Base-by-base conservation (phyloP, 2,888 invertebrate genomes). In the Dynastes hyllus region DNA sequence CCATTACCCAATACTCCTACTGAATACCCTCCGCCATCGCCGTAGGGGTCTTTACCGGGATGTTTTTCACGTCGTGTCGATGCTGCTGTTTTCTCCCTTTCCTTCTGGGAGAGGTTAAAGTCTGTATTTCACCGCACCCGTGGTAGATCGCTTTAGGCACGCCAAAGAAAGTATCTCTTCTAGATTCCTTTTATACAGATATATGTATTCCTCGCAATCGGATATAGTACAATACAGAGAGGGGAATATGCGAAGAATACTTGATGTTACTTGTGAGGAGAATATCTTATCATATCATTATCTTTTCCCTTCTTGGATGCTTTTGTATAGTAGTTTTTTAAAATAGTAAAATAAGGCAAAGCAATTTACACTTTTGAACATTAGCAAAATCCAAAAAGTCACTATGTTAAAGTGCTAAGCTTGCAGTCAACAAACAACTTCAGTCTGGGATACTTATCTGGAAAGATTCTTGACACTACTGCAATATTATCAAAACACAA, bases 181-280 rank as follows among this genome's bases (percentile, higher is more conserved):
- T 58, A 22, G 55, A 58, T 58, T 58, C 55, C 55, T 6, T 58
- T 58, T 58, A 58, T 22, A 8, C 2, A 16, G 16, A 45, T 37
- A 6, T 37, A n/a, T 53, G 53, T 53, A 53, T 53, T 58, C 55
- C 55, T 22, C 55, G 55, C 22, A 58, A 58, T 58, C 55, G 16
- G 55, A 58, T 58, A 58, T 27, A 58, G 55, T 22, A 58, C 22
- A 22, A 22, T 58, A 58, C 8, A 9, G 55, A 58, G 8, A n/a
- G 55, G 22, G 2, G 8, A 58, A 58, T 22, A 22, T 22, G 55
- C 16, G 16, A 9, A 58, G 55, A 16, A 58, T 58, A 22, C 16
- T 16, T 58, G 8, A 58, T 58, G 55, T 58, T 16, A 6, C 55
- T 6, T 58, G 55, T 58, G 55, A 58, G 22, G 13, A 16, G 55